Percentiles rank a stretch among this genome's conserved stretches.
Conservation (phyloP, 2,888 invertebrate species). For the Physocephala rufipes region DNA sequence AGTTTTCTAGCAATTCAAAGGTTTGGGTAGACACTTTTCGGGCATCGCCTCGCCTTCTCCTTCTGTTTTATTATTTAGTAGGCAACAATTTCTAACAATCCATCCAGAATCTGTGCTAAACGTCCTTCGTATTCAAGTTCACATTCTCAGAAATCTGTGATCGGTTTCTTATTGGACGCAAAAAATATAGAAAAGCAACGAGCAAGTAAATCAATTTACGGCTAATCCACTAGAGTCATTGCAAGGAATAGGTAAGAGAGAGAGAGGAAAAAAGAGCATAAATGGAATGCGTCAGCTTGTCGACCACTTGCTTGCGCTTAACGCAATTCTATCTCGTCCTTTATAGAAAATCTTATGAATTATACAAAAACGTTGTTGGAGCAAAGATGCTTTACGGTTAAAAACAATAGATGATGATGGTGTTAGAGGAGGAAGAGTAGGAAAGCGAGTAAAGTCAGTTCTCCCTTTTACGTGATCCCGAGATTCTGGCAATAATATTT, state of each 20-base stretch:
- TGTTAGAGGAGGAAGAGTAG: not conserved
- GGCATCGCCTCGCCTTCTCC: not conserved
- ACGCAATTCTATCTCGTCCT: constrained; percentile 56
- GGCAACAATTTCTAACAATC: constrained; percentile 21
- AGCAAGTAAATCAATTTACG: constrained; percentile 46
- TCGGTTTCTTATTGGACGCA: constrained; percentile 41
- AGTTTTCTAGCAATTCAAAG: too few relatives aligned
- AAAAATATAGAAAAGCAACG: constrained; percentile 26
- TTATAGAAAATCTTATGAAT: constrained; percentile 66
- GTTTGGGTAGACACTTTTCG: too few relatives aligned
- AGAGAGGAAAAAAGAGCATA: constrained; percentile 46
- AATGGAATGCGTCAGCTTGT: constrained; percentile 64
- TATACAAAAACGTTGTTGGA: constrained; percentile 52
- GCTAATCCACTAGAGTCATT: constrained; percentile 2
- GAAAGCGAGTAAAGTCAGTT: not conserved
- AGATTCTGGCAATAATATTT: constrained; percentile 19
- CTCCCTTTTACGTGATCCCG: not conserved
- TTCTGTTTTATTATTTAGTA: not conserved
- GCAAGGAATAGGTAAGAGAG: constrained; percentile 14
- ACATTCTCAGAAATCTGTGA: constrained; percentile 18
- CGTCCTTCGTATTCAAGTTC: constrained; percentile 11
- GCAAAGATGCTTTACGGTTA: constrained; percentile 1
- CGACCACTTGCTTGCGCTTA: constrained; percentile 64
- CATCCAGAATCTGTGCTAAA: constrained; percentile 25
- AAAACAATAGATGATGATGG: not conserved